A percentile compares a stretch with the other conserved stretches of the same genome.
Evolutionary conservation across 2,113 vertebrate genomes (phyloP).

Genomic region (Tachuris rubrigastra): DNA sequence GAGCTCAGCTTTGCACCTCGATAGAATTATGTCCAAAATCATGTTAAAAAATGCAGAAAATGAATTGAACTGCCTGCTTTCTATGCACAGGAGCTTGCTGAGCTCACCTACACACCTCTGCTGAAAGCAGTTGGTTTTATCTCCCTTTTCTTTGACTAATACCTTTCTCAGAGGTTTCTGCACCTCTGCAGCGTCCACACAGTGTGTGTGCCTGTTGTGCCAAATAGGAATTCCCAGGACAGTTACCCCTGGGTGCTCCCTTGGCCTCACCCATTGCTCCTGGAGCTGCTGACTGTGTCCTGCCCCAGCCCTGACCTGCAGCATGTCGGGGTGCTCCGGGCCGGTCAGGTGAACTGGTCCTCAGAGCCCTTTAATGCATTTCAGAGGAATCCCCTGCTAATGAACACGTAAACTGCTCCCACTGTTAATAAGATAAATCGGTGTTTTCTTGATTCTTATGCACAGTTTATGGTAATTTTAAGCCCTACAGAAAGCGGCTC

Average conservation of each 20-base stretch:
- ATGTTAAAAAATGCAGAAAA: not conserved
- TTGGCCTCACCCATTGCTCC: not conserved
- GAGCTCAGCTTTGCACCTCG: not conserved
- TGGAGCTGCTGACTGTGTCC: not conserved
- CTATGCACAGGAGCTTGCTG: not conserved
- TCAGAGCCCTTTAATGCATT: not conserved
- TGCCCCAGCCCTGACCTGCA: not conserved
- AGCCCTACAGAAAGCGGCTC: slow-evolving; percentile 31
- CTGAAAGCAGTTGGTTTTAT: not conserved
- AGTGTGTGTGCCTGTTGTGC: rapidly evolving
- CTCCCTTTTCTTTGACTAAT: rapidly evolving
- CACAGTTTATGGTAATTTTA: slow-evolving; percentile 33
- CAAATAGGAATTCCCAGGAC: not conserved
- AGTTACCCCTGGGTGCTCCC: rapidly evolving
- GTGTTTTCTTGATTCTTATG: not conserved
- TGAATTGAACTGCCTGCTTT: rapidly evolving
- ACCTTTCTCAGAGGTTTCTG: not conserved
- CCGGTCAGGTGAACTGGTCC: not conserved
- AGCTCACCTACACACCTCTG: rapidly evolving
- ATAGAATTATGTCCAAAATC: not conserved
- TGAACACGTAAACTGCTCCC: not conserved
- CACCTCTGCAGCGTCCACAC: rapidly evolving
- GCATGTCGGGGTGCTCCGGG: rapidly evolving
- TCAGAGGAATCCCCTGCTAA: not conserved
- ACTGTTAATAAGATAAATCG: slow-evolving; percentile 2